phyloP scores from a whole-genome alignment of 2,888 invertebrate genomes.

The Eledona agricola region DNA sequence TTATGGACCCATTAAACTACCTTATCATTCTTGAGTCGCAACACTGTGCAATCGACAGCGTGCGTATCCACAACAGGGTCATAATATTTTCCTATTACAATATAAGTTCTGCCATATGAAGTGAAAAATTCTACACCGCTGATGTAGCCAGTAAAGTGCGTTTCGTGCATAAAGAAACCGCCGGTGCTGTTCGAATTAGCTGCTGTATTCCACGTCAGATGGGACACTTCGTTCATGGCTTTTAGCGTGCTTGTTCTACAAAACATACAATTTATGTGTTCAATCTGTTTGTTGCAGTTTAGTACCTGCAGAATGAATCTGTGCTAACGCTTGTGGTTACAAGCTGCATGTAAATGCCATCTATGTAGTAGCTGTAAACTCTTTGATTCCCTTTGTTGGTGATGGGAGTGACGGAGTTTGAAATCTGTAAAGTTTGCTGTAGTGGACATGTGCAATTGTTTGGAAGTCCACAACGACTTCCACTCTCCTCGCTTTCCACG shows the following conservation, averaged over 20 bases:
- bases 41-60: conserved; percentile 50
- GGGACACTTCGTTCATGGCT: conserved; percentile 48
- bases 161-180: conserved; percentile 42
- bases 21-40: conserved; percentile 50
- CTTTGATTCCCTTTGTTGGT: conserved; percentile 52
- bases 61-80: conserved; percentile 51
- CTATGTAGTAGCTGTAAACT: conserved; percentile 54
- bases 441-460: conserved; percentile 52
- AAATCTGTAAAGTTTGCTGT: conserved; percentile 55
- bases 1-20: too few relatives aligned
- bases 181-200: conserved; percentile 40
- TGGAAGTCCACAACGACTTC: conserved; percentile 51
- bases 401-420: conserved; percentile 49
- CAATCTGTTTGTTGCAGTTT: background rate
- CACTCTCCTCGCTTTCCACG: conserved; percentile 49
- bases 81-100: conserved; percentile 54
- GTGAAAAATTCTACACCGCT: conserved; percentile 57
- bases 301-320: conserved; percentile 49
- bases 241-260: conserved; percentile 43
- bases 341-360: conserved; percentile 50
- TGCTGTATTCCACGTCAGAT: conserved; percentile 50
- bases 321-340: conserved; percentile 55
- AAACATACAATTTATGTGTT: conserved; percentile 2
- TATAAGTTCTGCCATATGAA: conserved; percentile 49
- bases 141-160: conserved; percentile 52